Evolutionary conservation across 2,113 vertebrate species (phyloP).

Genomic region (Neomonachus schauinslandi): DNA sequence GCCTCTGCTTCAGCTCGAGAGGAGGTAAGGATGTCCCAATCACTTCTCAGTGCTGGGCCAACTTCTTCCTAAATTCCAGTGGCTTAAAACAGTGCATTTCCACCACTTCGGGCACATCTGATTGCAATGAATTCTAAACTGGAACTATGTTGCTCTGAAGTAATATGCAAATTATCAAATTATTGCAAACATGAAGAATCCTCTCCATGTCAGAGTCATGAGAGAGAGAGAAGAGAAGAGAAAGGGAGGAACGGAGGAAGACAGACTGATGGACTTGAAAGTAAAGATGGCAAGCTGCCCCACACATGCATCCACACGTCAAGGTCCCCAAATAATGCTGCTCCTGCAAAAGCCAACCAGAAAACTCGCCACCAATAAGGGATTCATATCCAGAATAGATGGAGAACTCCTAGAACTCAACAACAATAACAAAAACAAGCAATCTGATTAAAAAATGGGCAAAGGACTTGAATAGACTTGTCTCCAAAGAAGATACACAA

Average conservation of each 20-base stretch:
- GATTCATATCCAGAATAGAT: not conserved
- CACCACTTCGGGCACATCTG: not conserved
- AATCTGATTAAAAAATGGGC: not conserved
- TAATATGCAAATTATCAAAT: not conserved
- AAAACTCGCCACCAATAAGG: not conserved
- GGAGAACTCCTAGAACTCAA: not conserved
- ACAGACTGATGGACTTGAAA: not conserved
- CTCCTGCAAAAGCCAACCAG: not conserved
- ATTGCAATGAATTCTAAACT: not conserved
- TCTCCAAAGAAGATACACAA: not conserved
- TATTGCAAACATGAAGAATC: slow-evolving; percentile 14
- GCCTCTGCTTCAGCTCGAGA: not conserved
- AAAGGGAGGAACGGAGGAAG: not conserved
- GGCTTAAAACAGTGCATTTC: not conserved
- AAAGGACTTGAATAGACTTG: not conserved
- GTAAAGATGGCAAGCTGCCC: not conserved
- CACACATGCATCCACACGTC: not conserved
- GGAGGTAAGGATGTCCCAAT: not conserved
- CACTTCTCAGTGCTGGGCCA: not conserved
- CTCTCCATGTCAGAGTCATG: not conserved
- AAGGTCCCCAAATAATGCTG: not conserved
- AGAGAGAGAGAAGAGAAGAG: not conserved
- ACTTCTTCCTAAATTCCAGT: not conserved
- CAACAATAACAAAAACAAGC: not conserved
- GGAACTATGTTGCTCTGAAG: not conserved